Conservation (phyloP, 2,797 vertebrate species). For the Garrulus glandarius region DNA sequence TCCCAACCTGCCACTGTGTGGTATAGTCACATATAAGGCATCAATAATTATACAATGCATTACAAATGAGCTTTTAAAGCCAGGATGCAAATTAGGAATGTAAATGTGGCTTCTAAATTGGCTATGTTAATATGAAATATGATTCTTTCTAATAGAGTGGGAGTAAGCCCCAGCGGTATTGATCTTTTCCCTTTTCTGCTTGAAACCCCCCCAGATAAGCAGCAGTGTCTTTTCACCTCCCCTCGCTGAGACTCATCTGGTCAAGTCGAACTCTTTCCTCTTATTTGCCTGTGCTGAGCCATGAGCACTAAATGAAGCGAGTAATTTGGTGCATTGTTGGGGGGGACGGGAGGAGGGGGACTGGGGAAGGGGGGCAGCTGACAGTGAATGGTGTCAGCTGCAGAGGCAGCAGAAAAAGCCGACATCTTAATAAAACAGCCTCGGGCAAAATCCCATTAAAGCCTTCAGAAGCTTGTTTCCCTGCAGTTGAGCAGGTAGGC, state of each 20-base stretch:
- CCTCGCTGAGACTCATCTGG: conserved; percentile 78
- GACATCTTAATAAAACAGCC: conserved; percentile 99
- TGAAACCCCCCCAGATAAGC: conserved; percentile 45
- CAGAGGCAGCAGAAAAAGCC: conserved; percentile 99
- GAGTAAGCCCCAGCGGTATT: conserved; percentile 72
- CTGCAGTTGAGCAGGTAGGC: conserved; percentile 98
- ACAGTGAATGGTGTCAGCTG: conserved; percentile 98
- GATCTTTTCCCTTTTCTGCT: conserved; percentile 63
- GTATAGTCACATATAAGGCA: conserved; percentile 13
- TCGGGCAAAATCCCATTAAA: conserved; percentile 99
- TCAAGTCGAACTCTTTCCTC: conserved; percentile 74
- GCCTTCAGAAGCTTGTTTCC: conserved; percentile 99
- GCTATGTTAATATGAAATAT: conserved; percentile 68
- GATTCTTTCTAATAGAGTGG: conserved; percentile 71
- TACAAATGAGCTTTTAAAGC: conserved; percentile 68
- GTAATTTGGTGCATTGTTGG: conserved; percentile 84
- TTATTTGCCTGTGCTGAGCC: conserved; percentile 80
- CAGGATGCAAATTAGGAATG: conserved; percentile 72
- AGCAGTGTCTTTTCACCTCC: conserved; percentile 75
- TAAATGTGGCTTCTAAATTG: conserved; percentile 68
- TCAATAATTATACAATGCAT: conserved; percentile 67
- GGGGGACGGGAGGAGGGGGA: conserved; percentile 78
- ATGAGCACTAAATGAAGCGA: conserved; percentile 86
- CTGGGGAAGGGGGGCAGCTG: conserved; percentile 84
- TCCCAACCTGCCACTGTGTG: conserved; percentile 29